Conservation (phyloP, 2,888 invertebrate genomes). For the Chorisops tibialis region DNA sequence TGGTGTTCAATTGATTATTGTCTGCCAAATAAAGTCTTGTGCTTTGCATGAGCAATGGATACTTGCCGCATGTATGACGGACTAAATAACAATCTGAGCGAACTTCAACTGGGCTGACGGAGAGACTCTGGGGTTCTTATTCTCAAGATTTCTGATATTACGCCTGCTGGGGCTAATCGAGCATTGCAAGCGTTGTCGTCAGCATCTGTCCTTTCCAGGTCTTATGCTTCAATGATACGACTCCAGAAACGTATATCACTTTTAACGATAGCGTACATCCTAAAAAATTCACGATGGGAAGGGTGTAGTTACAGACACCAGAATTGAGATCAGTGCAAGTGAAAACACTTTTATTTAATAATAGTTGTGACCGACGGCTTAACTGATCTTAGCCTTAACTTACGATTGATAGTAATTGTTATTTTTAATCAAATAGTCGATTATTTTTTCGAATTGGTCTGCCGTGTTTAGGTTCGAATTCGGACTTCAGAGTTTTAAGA, state of each 20-base stretch:
- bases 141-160: conserved; percentile 17
- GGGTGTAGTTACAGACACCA: conserved; percentile 6
- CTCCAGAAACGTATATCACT: background rate
- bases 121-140: background rate
- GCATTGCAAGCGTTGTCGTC: background rate
- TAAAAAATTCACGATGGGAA: conserved; percentile 13
- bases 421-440: too few species aligned
- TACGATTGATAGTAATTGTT: too few species aligned
- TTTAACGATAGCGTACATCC: conserved; percentile 7
- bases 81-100: too few species aligned
- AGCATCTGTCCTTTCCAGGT: background rate
- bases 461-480: too few species aligned
- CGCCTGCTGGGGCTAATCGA: background rate
- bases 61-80: conserved; percentile 3
- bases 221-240: background rate
- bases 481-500: too few species aligned
- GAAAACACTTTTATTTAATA: conserved; percentile 4
- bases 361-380: conserved; percentile 1
- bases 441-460: too few species aligned
- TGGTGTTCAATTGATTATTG: conserved; percentile 25
- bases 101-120: too few species aligned
- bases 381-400: conserved; percentile 13
- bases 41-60: conserved; percentile 22
- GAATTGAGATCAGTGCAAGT: background rate
- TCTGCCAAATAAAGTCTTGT: conserved; percentile 24